Percentiles rank a stretch among this genome's conserved stretches.
Evolutionary conservation across 2,888 invertebrate genomes (phyloP).

Genomic region (Euzetes globulus): DNA sequence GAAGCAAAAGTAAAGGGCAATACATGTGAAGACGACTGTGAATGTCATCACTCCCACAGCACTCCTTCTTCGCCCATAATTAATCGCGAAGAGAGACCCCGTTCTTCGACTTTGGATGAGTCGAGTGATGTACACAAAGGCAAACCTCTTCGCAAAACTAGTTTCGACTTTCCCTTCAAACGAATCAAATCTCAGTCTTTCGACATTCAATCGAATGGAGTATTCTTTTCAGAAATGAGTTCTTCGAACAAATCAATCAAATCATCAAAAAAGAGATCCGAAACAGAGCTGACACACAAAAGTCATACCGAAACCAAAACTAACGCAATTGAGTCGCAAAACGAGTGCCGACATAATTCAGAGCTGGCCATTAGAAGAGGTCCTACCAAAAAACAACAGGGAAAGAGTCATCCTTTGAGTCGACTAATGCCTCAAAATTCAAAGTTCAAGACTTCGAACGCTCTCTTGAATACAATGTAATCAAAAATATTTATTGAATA

Average conservation of each 20-base stretch:
- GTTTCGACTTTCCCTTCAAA: constrained; percentile 7
- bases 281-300: background rate
- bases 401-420: constrained; percentile 83
- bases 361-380: background rate
- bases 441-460: background rate
- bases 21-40: background rate
- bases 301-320: background rate
- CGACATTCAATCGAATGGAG: background rate
- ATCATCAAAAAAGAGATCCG: background rate
- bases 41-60: constrained; percentile 16
- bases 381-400: constrained; percentile 57
- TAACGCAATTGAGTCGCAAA: background rate
- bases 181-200: constrained; percentile 12
- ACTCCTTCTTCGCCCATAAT: constrained; percentile 32
- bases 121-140: background rate
- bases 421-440: constrained; percentile 54
- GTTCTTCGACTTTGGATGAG: constrained; percentile 8
- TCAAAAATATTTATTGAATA: background rate
- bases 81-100: background rate
- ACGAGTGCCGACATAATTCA: background rate
- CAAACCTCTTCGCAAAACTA: background rate
- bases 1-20: constrained; percentile 58
- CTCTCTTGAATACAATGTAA: background rate
- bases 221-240: background rate
- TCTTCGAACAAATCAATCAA: background rate